These are phyloP conservation scores for Bagarius yarrelli DNA, from an alignment of 2,113 vertebrate species.

Conservation along the genomic window DNA sequence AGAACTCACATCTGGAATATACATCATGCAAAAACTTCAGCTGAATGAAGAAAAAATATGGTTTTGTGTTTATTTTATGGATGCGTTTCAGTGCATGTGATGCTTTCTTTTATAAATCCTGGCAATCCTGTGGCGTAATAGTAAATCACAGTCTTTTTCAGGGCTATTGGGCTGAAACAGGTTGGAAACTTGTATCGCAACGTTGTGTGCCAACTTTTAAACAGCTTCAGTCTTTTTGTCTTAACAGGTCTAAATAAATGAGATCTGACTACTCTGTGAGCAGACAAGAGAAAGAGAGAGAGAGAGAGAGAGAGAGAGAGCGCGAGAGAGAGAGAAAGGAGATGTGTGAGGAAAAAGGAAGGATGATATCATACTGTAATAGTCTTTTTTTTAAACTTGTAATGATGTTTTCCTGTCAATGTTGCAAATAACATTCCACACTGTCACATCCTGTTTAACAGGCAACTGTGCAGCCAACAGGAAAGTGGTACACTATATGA, in stretches of 20 bases:
- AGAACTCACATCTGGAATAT: slow-evolving; percentile 14
- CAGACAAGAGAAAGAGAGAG: neutral
- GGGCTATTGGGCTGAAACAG: neutral
- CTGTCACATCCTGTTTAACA: neutral
- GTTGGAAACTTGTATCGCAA: neutral
- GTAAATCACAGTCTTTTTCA: neutral
- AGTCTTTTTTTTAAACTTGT: neutral
- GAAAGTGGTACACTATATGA: neutral
- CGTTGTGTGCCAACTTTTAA: neutral
- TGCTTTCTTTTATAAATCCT: neutral
- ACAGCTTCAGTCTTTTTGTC: neutral
- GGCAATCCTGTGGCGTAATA: neutral
- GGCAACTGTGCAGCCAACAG: neutral
- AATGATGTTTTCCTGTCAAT: neutral
- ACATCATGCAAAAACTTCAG: neutral
- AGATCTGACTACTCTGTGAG: neutral
- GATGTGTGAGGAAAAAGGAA: neutral
- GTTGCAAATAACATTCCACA: neutral
- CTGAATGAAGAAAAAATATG: neutral
- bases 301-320: neutral
- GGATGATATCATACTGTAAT: neutral
- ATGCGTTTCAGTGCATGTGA: neutral
- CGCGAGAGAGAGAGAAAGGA: neutral
- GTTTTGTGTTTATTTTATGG: neutral
- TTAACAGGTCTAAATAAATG: neutral